Percentiles rank a stretch among this genome's conserved stretches.
phyloP scores from a whole-genome alignment of 2,888 invertebrate species.

The Pyrocoelia pectoralis region DNA sequence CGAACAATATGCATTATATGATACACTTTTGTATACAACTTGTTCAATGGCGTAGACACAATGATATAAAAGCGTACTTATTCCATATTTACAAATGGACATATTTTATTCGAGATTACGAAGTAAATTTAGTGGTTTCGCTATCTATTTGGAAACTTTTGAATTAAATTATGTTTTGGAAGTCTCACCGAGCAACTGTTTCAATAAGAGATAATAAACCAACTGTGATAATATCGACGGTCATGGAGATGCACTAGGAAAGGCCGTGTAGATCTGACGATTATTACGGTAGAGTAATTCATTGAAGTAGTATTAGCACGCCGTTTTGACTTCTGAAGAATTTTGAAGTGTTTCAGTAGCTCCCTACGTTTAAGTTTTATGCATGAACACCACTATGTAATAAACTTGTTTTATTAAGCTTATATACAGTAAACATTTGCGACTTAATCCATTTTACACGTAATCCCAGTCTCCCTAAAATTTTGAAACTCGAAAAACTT shows the following conservation, averaged over 20 bases:
- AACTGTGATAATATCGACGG: conserved; percentile 7
- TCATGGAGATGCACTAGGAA: background rate
- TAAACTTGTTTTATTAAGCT: conserved; percentile 9
- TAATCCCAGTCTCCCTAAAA: too few species aligned
- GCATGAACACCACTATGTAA: conserved; percentile 12
- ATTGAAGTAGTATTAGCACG: conserved; percentile 46
- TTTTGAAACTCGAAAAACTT: too few species aligned
- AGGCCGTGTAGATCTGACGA: conserved; percentile 26
- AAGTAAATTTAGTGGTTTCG: background rate
- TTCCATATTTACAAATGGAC: conserved; percentile 11
- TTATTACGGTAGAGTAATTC: conserved; percentile 41
- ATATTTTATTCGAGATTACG: background rate
- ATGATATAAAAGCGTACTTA: conserved; percentile 20
- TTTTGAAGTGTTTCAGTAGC: conserved; percentile 36
- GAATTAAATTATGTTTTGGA: background rate
- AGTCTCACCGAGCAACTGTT: background rate
- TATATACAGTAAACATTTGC: conserved; percentile 3
- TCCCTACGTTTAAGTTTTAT: conserved; percentile 22
- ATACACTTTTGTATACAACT: conserved; percentile 24
- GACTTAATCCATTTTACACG: background rate
- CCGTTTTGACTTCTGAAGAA: conserved; percentile 48
- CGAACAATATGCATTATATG: conserved; percentile 43
- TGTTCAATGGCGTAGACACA: conserved; percentile 27
- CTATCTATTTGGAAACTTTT: background rate
- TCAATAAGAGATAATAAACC: conserved; percentile 9